Percentiles rank a stretch among this genome's conserved stretches.
Evolutionary conservation across 2,888 invertebrate species (phyloP).

Genomic region (Seladonia tumulorum): DNA sequence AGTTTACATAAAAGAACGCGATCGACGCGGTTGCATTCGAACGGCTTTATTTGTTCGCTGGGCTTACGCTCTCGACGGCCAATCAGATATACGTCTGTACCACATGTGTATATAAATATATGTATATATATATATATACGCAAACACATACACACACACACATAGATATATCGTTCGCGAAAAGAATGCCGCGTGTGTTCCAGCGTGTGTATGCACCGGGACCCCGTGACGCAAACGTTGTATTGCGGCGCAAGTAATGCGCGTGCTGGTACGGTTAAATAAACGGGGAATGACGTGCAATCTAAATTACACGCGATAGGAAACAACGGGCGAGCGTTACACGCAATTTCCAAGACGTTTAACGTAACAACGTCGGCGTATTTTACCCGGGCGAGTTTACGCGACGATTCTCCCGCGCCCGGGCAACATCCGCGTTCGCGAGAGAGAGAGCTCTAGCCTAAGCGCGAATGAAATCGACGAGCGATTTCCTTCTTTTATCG

Average conservation of each 20-base stretch:
- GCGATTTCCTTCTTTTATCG: conserved; percentile 25
- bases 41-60: conserved; percentile 30
- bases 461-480: neutral
- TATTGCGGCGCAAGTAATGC: conserved; percentile 45
- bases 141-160: neutral
- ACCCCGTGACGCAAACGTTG: conserved; percentile 46
- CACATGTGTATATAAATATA: neutral
- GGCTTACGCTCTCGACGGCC: neutral
- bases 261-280: conserved; percentile 54
- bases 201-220: conserved; percentile 4
- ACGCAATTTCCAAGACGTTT: conserved; percentile 55
- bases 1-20: neutral
- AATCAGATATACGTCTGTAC: conserved; percentile 30
- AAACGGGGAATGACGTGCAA: conserved; percentile 56
- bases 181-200: conserved; percentile 32
- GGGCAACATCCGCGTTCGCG: conserved; percentile 47
- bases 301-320: conserved; percentile 56
- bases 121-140: neutral
- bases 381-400: conserved; percentile 41
- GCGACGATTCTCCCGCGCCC: conserved; percentile 7
- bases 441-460: neutral
- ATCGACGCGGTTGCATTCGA: neutral
- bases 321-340: conserved; percentile 50
- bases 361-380: conserved; percentile 35
- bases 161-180: neutral